These are phyloP conservation scores for Tethea ocularis DNA, from an alignment of 2,888 invertebrate species.

Conservation along the genomic window DNA sequence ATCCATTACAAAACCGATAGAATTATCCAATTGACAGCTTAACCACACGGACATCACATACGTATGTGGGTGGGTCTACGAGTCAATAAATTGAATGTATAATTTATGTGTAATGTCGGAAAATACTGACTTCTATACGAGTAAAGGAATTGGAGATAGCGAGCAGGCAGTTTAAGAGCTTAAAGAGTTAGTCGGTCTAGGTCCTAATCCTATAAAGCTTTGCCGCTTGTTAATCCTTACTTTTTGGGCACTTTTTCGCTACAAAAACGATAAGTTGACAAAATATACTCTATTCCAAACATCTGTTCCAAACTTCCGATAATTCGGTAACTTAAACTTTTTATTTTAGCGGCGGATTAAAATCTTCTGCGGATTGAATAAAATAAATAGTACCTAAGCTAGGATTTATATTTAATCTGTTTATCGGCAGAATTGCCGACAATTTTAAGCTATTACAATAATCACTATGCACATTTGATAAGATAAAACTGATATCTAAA, in stretches of 20 bases:
- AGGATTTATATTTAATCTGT: not conserved
- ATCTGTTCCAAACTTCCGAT: not conserved
- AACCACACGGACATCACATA: no score
- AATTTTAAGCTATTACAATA: not conserved
- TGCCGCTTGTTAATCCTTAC: not conserved
- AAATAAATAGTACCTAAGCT: not conserved
- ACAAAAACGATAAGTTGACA: not conserved
- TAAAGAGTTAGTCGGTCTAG: not conserved
- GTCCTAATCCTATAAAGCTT: conserved; percentile 1
- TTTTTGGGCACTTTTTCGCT: not conserved
- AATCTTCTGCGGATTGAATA: not conserved
- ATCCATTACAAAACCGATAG: no score
- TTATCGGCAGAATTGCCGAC: not conserved
- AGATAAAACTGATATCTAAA: not conserved
- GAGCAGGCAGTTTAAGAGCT: not conserved
- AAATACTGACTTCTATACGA: no score
- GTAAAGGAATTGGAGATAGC: not conserved
- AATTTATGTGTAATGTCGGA: no score
- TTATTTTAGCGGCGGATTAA: not conserved
- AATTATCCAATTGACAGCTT: no score
- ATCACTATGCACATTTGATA: not conserved
- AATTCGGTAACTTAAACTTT: not conserved
- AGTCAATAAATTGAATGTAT: no score
- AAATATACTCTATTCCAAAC: not conserved
- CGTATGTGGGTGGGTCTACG: no score